phyloP scores from a whole-genome alignment of 1,140 invertebrate genomes.

The Pseudomyrmex pallidus region DNA sequence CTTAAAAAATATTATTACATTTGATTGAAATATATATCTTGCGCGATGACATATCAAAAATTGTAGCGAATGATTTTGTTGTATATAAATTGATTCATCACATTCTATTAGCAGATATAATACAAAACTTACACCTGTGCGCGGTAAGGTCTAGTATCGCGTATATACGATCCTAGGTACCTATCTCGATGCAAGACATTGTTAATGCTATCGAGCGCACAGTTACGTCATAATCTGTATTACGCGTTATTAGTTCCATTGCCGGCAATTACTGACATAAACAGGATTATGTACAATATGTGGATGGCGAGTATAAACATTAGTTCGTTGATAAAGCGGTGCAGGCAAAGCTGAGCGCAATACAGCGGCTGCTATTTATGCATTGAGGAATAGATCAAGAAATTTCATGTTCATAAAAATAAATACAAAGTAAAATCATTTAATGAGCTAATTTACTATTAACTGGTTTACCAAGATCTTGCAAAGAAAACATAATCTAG shows the following conservation, averaged over 20 bases:
- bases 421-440: too few relatives aligned
- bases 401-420: not conserved
- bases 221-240: slow-evolving; percentile 57
- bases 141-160: not conserved
- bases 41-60: slow-evolving; percentile 29
- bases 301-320: slow-evolving; percentile 12
- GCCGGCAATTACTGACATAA: slow-evolving; percentile 12
- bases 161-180: not conserved
- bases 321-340: not conserved
- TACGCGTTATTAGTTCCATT: slow-evolving; percentile 50
- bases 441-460: too few relatives aligned
- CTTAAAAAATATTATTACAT: not conserved
- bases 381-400: not conserved
- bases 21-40: slow-evolving; percentile 8
- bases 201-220: slow-evolving; percentile 38
- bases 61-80: not conserved
- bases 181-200: slow-evolving; percentile 22
- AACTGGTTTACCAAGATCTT: too few relatives aligned
- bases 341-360: not conserved
- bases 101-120: slow-evolving; percentile 38
- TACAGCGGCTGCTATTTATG: not conserved
- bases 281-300: slow-evolving; percentile 27
- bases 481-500: too few relatives aligned
- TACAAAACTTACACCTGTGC: slow-evolving; percentile 15
- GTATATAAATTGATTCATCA: slow-evolving; percentile 19